phyloP scores from a whole-genome alignment of 2,888 invertebrate species.

The Chymomyza fuscimana region DNA sequence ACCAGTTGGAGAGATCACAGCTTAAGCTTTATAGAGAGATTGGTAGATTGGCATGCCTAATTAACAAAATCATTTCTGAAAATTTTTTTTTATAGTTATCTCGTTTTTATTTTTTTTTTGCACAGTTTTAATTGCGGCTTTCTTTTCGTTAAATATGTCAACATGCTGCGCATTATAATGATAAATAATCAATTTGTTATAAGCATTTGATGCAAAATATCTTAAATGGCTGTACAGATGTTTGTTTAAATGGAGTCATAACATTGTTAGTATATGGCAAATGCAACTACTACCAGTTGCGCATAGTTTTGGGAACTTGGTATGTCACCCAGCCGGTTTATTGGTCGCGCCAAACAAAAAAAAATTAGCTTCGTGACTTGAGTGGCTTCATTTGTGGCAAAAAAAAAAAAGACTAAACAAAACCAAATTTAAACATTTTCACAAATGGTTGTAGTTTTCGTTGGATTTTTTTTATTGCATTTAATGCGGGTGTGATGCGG shows the following conservation, averaged over 20 bases:
- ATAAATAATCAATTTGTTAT: slow-evolving; percentile 20
- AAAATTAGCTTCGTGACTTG: not conserved
- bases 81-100: slow-evolving; percentile 40
- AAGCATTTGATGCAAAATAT: slow-evolving; percentile 22
- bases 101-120: slow-evolving; percentile 31
- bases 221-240: slow-evolving; percentile 48
- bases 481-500: not conserved
- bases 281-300: not conserved
- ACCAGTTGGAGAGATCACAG: slow-evolving; percentile 40
- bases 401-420: not conserved
- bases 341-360: too few relatives aligned
- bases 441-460: not conserved
- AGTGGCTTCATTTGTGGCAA: slow-evolving; percentile 32
- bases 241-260: slow-evolving; percentile 40
- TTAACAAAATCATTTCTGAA: slow-evolving; percentile 63
- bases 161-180: not conserved
- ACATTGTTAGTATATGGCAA: not conserved
- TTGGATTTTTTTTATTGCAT: not conserved
- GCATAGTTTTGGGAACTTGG: not conserved
- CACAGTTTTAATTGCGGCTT: slow-evolving; percentile 67
- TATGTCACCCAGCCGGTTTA: not conserved
- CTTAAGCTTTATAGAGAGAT: slow-evolving; percentile 28
- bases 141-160: slow-evolving; percentile 41
- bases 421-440: not conserved
- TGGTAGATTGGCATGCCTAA: slow-evolving; percentile 48